A percentile compares a stretch with the other conserved stretches of the same genome.
phyloP scores from a whole-genome alignment of 2,888 invertebrate species.

The Dendrolimus pini region DNA sequence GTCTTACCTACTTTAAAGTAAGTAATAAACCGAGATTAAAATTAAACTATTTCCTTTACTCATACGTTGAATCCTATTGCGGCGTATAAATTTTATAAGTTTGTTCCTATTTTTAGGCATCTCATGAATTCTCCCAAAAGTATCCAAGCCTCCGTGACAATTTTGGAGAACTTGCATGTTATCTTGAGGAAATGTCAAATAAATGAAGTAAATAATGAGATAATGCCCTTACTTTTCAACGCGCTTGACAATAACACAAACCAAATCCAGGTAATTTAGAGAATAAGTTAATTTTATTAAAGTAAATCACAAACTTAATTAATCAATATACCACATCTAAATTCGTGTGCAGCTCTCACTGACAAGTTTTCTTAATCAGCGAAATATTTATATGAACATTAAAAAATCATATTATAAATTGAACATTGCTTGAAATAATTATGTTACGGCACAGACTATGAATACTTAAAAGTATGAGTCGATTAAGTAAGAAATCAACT shows the following conservation, averaged over 20 bases:
- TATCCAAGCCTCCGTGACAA: constrained; percentile 89
- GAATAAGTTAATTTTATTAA: no score
- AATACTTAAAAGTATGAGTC: no score
- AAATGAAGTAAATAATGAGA: constrained; percentile 86
- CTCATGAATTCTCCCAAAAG: constrained; percentile 87
- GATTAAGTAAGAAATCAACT: no score
- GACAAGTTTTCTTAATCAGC: no score
- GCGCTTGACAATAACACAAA: constrained; percentile 92
- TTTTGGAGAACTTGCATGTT: constrained; percentile 92
- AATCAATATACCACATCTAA: neutral
- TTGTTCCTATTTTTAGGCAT: constrained; percentile 62
- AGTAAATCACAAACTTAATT: no score
- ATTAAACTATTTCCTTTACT: neutral
- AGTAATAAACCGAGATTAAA: constrained; percentile 25
- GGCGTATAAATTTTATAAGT: neutral
- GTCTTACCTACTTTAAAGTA: constrained; percentile 92
- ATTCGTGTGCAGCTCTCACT: neutral
- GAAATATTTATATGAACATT: no score
- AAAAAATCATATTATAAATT: no score
- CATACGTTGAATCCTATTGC: neutral
- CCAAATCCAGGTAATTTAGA: constrained; percentile 87
- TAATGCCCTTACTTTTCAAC: constrained; percentile 90
- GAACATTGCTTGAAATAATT: no score
- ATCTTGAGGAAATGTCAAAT: constrained; percentile 91
- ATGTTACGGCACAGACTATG: no score